Evolutionary conservation across 2,888 invertebrate genomes (phyloP).

Genomic region (Ischnus inquisitorius): DNA sequence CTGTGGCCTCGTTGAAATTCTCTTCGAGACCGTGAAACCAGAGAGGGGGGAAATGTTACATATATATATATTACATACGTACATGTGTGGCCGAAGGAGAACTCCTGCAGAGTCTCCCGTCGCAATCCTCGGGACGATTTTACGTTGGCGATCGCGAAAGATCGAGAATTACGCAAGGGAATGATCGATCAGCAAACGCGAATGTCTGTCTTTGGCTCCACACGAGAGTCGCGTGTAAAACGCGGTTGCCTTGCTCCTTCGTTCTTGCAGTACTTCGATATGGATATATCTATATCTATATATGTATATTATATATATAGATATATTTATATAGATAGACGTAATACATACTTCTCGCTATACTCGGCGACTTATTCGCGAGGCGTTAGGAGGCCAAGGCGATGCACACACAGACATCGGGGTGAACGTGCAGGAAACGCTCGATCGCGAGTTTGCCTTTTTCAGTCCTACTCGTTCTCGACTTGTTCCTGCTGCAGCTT

Average conservation of each 20-base stretch:
- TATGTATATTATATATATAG: conserved; percentile 25
- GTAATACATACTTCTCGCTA: conserved; percentile 53
- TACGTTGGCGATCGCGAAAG: conserved; percentile 44
- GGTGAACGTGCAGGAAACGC: conserved; percentile 66
- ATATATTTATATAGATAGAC: conserved; percentile 25
- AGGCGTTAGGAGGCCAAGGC: conserved; percentile 81
- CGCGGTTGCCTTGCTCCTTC: conserved; percentile 20
- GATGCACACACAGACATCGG: conserved; percentile 70
- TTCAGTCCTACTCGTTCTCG: conserved; percentile 54
- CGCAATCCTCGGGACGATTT: conserved; percentile 39
- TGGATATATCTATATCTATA: not conserved
- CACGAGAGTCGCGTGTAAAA: conserved; percentile 11
- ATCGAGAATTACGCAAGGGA: conserved; percentile 72
- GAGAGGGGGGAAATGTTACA: too few species aligned
- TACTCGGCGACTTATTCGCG: conserved; percentile 60
- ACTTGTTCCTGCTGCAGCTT: conserved; percentile 3
- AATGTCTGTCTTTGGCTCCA: conserved; percentile 42
- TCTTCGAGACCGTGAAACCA: not conserved
- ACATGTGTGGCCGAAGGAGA: not conserved
- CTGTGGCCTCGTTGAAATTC: conserved; percentile 26
- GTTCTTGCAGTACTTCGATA: conserved; percentile 21
- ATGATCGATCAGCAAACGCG: conserved; percentile 75
- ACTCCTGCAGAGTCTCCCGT: conserved; percentile 6
- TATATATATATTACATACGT: too few species aligned
- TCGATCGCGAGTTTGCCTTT: conserved; percentile 59